These are phyloP conservation scores for Trematocara macrostoma DNA, from an alignment of 2,113 vertebrate genomes.

Conservation along the genomic window DNA sequence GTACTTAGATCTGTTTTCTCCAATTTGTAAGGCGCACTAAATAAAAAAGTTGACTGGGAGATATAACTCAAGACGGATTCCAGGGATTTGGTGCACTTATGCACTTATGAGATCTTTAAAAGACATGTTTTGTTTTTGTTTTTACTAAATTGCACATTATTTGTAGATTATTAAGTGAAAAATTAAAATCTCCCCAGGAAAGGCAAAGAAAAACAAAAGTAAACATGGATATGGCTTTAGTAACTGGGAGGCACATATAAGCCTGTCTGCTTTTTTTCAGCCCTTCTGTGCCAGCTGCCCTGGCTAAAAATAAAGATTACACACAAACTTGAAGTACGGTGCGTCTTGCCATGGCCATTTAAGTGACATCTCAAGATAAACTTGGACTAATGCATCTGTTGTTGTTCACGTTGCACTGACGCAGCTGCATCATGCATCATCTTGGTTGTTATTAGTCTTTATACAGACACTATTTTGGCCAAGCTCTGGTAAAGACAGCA, in stretches of 20 bases:
- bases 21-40: neutral
- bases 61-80: neutral
- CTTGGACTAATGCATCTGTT: neutral
- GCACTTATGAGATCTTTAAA: neutral
- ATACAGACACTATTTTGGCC: neutral
- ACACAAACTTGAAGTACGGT: conserved; percentile 28
- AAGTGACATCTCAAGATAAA: conserved; percentile 2
- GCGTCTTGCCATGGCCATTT: neutral
- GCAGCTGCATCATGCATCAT: neutral
- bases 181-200: neutral
- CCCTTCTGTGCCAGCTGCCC: conserved; percentile 36
- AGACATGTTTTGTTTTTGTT: neutral
- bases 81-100: neutral
- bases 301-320: conserved; percentile 55
- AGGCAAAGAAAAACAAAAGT: neutral
- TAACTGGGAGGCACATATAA: neutral
- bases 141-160: neutral
- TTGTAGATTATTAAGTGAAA: neutral
- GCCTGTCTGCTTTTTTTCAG: neutral
- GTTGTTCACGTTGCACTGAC: neutral
- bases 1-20: conserved; percentile 26
- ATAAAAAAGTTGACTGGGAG: neutral
- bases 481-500: neutral
- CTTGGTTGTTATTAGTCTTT: neutral
- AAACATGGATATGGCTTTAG: neutral